Evolutionary conservation across 2,797 vertebrate species (phyloP).

Genomic region (Acanthopagrus latus): DNA sequence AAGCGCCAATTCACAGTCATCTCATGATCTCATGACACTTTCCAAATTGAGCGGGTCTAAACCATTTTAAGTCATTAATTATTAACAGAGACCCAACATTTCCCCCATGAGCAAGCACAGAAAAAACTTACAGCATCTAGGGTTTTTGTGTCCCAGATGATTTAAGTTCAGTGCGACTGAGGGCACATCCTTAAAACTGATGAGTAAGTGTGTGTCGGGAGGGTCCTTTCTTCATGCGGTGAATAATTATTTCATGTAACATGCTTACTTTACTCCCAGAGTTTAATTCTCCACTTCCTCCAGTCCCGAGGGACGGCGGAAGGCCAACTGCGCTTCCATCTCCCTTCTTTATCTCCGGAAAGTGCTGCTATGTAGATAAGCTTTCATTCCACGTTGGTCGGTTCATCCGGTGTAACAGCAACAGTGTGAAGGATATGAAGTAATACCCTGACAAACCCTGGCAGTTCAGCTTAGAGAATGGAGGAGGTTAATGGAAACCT

Average conservation of each 20-base stretch:
- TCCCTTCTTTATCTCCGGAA: slow-evolving; percentile 44
- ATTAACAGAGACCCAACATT: too few relatives aligned
- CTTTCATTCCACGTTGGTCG: slow-evolving; percentile 45
- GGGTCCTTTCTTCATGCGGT: slow-evolving; percentile 18
- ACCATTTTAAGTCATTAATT: too few relatives aligned
- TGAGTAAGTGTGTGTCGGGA: slow-evolving; percentile 22
- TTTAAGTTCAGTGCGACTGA: slow-evolving; percentile 24
- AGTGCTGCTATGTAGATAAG: slow-evolving; percentile 64
- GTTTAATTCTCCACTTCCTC: slow-evolving; percentile 49
- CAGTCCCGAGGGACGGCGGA: slow-evolving; percentile 32
- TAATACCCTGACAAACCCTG: slow-evolving; percentile 47
- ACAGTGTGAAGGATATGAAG: slow-evolving; percentile 46
- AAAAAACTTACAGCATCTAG: slow-evolving; percentile 21
- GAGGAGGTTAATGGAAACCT: slow-evolving; percentile 45
- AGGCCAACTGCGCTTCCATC: slow-evolving; percentile 55
- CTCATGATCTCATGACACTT: too few relatives aligned
- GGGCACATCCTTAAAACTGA: slow-evolving; percentile 15
- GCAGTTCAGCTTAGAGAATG: slow-evolving; percentile 42
- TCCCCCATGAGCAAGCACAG: too few relatives aligned
- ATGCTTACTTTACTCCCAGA: slow-evolving; percentile 42
- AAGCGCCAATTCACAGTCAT: too few relatives aligned
- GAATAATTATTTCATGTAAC: slow-evolving; percentile 55
- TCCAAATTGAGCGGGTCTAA: too few relatives aligned
- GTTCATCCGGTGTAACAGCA: slow-evolving; percentile 39
- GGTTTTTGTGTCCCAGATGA: slow-evolving; percentile 22